Conservation (phyloP, 2,113 vertebrate genomes). For the Aldabrachelys gigantea region DNA sequence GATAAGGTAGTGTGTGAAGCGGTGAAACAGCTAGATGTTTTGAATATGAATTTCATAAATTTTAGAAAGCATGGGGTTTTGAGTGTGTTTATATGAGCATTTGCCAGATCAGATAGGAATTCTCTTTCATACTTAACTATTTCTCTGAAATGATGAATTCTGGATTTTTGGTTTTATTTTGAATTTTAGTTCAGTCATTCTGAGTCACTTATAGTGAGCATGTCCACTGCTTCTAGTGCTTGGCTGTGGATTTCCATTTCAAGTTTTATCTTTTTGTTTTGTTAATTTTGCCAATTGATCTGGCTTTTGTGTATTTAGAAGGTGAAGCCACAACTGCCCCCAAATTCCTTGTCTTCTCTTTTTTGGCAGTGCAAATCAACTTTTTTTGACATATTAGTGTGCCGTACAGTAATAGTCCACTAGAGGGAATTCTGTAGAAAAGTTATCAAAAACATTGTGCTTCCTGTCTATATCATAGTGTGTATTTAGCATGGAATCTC, state of each 20-base stretch:
- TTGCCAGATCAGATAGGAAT: not conserved
- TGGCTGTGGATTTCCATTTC: not conserved
- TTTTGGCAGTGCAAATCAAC: not conserved
- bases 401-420: not conserved
- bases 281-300: not conserved
- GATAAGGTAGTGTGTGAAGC: not conserved
- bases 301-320: not conserved
- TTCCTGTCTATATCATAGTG: accelerated
- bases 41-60: not conserved
- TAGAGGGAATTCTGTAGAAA: not conserved
- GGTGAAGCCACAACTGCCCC: not conserved
- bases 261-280: not conserved
- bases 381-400: not conserved
- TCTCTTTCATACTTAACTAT: not conserved
- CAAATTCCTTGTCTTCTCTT: not conserved
- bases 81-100: not conserved
- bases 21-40: too few species aligned
- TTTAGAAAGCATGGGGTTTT: not conserved
- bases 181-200: not conserved
- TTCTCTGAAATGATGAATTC: not conserved
- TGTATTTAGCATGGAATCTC: accelerated
- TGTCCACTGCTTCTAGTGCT: not conserved
- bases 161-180: not conserved
- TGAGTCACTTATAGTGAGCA: not conserved
- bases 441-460: not conserved